Conservation (phyloP, 2,797 vertebrate genomes). For the Nothura maculosa region DNA sequence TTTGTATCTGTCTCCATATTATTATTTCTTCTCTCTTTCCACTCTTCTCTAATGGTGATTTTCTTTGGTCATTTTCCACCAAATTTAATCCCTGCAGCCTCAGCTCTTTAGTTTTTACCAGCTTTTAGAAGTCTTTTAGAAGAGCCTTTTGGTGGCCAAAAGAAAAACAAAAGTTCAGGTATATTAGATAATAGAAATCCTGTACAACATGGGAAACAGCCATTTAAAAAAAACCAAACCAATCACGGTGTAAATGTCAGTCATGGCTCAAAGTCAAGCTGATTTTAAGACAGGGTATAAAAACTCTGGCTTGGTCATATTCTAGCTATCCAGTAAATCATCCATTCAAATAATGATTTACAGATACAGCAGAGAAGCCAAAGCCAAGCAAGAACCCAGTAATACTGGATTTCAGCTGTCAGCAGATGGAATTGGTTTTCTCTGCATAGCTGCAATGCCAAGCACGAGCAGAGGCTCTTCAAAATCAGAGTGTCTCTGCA, state of each 20-base stretch:
- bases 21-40: not conserved
- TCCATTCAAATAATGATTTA: not conserved
- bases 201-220: not conserved
- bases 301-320: not conserved
- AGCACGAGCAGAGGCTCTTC: not conserved
- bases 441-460: not conserved
- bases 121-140: not conserved
- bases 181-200: not conserved
- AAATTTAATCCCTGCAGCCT: not conserved
- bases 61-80: not conserved
- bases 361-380: not conserved
- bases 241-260: not conserved
- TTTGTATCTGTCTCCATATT: not conserved
- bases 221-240: not conserved
- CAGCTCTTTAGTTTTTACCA: not conserved
- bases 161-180: not conserved
- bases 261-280: not conserved
- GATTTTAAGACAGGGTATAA: not conserved
- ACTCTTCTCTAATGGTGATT: not conserved
- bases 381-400: not conserved
- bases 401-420: not conserved
- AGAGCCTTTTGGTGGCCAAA: not conserved
- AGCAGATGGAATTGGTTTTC: not conserved
- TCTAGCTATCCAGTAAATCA: not conserved
- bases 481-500: not conserved